Base-by-base conservation (phyloP, 2,797 vertebrate species). In the Chaetophractus vellerosus region DNA sequence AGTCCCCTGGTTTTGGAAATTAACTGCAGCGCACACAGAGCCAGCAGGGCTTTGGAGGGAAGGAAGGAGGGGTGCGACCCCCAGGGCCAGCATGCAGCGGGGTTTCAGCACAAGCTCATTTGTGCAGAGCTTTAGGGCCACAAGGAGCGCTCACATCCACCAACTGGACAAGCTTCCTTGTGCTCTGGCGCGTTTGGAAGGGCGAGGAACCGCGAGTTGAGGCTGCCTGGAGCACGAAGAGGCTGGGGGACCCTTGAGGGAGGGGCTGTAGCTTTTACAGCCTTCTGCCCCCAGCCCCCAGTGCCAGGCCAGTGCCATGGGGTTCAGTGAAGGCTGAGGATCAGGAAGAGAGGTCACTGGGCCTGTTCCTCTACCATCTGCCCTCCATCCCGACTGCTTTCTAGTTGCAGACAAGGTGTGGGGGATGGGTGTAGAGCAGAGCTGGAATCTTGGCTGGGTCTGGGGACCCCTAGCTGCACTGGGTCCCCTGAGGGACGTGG, bases 111-210 rank as follows among this genome's bases (percentile, higher is more conserved):
- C 38, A 55, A 41, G 48, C 24, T n/a, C 23, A 9, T 24, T 5
- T 3, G n/a, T 11, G 23, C 21, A 41, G 26, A 59, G 66, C 31
- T 33, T 38, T 31, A 12, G 66, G 18, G 76, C 61, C 8, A 15
- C 10, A 14, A n/a, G 19, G 9, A 71, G 64, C 0, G 0, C 8
- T 41, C 3, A 9, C 12, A 5, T 16, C 64, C 1, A 0, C n/a
- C 33, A 0, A 26, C 26, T 12, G 26, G 68, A 33, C 4, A 19
- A 4, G 36, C 31, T 36, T 26, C 45, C 33, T 57, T 36, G 64
- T 21, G 36, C 28, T 11, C 74, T 19, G 14, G 24, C 55, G 94
- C 4, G 24, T 78, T 24, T 16, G 36, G 9, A 14, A 31, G 69
- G 33, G 5, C 26, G 26, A 63, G 18, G 23, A 48, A 9, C 11